phyloP scores from a whole-genome alignment of 2,888 invertebrate species.

The Plebejus anna region DNA sequence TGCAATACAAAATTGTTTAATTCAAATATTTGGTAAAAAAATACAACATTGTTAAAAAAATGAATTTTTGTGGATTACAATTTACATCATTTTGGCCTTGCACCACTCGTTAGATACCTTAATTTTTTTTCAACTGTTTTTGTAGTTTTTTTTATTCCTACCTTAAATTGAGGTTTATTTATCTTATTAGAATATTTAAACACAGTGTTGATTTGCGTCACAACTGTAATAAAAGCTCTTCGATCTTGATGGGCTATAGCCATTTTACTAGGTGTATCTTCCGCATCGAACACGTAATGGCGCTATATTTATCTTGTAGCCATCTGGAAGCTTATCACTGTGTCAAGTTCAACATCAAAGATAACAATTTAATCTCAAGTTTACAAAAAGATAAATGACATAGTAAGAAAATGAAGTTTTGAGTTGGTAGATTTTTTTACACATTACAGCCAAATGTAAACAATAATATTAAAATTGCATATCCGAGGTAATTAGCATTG shows the following conservation, averaged over 20 bases:
- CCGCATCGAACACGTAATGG: background rate
- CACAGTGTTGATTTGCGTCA: background rate
- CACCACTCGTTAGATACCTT: background rate
- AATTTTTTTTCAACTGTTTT: background rate
- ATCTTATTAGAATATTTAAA: background rate
- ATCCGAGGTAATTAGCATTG: too few species aligned
- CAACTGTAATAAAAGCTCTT: background rate
- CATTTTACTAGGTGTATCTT: conserved; percentile 1
- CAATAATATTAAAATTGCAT: too few species aligned
- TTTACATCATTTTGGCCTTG: background rate
- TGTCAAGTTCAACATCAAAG: conserved; percentile 4
- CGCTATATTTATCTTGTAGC: background rate
- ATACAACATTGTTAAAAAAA: background rate
- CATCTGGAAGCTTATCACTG: background rate
- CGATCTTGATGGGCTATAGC: background rate
- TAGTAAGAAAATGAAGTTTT: background rate
- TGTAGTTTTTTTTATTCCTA: background rate
- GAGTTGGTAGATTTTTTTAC: background rate
- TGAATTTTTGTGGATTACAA: background rate
- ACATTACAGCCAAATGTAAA: too few species aligned
- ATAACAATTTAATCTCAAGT: background rate
- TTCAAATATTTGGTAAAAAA: conserved; percentile 9
- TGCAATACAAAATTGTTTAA: background rate
- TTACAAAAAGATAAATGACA: background rate
- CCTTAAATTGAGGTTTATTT: too few species aligned